A percentile compares a stretch with the other conserved stretches of the same genome.
phyloP scores from a whole-genome alignment of 2,888 invertebrate species.

The Mamestra brassicae region DNA sequence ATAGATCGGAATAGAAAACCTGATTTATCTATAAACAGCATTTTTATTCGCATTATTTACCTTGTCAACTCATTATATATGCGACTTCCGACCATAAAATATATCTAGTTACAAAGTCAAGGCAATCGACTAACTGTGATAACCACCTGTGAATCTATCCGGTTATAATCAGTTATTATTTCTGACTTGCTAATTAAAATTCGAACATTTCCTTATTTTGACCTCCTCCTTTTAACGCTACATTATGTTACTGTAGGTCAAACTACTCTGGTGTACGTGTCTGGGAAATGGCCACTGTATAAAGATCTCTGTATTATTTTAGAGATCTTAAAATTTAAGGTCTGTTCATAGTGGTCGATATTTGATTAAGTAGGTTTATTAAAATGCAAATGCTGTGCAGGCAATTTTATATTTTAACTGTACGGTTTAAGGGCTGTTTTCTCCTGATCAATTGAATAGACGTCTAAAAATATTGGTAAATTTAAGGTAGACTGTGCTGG shows the following conservation, averaged over 20 bases:
- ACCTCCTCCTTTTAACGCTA: not conserved
- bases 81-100: not conserved
- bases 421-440: no score
- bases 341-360: no score
- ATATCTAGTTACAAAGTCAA: constrained; percentile 26
- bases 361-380: not conserved
- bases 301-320: not conserved
- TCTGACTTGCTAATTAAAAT: constrained; percentile 6
- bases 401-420: no score
- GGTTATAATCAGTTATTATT: constrained; percentile 9
- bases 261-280: not conserved
- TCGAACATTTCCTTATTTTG: not conserved
- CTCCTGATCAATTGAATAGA: no score
- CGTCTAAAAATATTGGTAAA: no score
- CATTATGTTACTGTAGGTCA: not conserved
- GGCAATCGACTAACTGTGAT: constrained; percentile 9
- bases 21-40: not conserved
- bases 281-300: not conserved
- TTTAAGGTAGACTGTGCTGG: no score
- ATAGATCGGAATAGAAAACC: not conserved
- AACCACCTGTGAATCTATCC: constrained; percentile 4
- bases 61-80: not conserved
- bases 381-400: not conserved
- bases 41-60: not conserved
- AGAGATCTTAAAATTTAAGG: not conserved